phyloP scores from a whole-genome alignment of 2,113 vertebrate species.

The Pantherophis guttatus region DNA sequence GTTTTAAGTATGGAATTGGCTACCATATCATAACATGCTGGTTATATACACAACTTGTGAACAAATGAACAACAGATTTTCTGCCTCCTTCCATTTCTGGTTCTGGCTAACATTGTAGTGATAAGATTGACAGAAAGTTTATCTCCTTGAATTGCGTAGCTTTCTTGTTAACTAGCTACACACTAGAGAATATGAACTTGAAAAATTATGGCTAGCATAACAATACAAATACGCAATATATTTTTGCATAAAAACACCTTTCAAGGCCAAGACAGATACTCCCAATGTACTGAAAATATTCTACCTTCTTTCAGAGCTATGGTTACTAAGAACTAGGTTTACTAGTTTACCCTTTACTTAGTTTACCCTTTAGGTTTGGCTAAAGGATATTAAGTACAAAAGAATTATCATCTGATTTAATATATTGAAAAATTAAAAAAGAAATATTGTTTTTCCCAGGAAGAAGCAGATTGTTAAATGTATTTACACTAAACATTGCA shows the following conservation, averaged over 20 bases:
- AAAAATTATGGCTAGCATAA: constrained; percentile 4
- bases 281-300: background rate
- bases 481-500: constrained; percentile 4
- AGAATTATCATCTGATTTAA: constrained; percentile 1
- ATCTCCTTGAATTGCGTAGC: background rate
- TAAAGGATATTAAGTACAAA: constrained; percentile 3
- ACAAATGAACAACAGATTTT: background rate
- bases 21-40: background rate
- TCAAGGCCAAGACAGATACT: constrained; percentile 33
- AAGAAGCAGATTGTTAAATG: constrained; percentile 14
- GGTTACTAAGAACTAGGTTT: background rate
- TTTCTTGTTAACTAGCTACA: background rate
- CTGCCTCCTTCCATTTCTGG: background rate
- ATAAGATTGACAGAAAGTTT: background rate
- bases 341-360: background rate
- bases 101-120: background rate
- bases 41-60: background rate
- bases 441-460: background rate
- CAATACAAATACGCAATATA: constrained; percentile 29
- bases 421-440: background rate
- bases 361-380: background rate
- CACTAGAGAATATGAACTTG: background rate
- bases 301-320: background rate
- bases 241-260: constrained; percentile 26
- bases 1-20: background rate